Evolutionary conservation across 2,113 vertebrate species (phyloP).

Genomic region (Mugil cephalus): DNA sequence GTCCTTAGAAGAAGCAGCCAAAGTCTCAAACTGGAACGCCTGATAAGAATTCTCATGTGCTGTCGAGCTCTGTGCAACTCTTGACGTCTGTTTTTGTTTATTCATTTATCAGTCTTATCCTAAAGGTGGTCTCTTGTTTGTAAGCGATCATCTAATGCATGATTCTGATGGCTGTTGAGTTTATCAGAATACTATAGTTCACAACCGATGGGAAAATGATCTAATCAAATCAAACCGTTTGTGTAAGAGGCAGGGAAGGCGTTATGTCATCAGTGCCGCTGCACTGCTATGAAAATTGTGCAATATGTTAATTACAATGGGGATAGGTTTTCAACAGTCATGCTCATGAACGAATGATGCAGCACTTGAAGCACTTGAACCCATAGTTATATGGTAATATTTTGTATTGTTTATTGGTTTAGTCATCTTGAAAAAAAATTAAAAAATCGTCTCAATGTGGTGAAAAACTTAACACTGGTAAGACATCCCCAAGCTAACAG

Average conservation of each 20-base stretch:
- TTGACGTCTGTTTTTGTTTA: neutral
- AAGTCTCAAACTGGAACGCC: slow-evolving; percentile 34
- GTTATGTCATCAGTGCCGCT: slow-evolving; percentile 17
- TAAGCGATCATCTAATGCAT: neutral
- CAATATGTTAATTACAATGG: slow-evolving; percentile 30
- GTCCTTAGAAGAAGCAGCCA: slow-evolving; percentile 50
- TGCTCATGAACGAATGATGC: neutral
- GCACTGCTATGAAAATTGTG: slow-evolving; percentile 20
- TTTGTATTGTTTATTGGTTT: too few species aligned
- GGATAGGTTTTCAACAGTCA: slow-evolving; percentile 1
- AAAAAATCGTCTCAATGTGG: too few species aligned
- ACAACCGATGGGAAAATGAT: neutral
- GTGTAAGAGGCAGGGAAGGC: neutral
- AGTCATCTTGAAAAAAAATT: too few species aligned
- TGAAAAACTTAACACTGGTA: too few species aligned
- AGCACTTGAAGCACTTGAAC: neutral
- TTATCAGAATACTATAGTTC: slow-evolving; percentile 9
- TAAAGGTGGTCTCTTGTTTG: neutral
- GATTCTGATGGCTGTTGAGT: slow-evolving; percentile 2
- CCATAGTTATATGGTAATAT: too few species aligned
- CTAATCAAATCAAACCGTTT: neutral
- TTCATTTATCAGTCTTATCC: slow-evolving; percentile 34
- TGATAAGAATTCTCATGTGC: slow-evolving; percentile 37
- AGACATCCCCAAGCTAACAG: too few species aligned
- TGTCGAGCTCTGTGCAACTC: neutral